Evolutionary conservation across 2,113 vertebrate genomes (phyloP).

Genomic region (Passer montanus): DNA sequence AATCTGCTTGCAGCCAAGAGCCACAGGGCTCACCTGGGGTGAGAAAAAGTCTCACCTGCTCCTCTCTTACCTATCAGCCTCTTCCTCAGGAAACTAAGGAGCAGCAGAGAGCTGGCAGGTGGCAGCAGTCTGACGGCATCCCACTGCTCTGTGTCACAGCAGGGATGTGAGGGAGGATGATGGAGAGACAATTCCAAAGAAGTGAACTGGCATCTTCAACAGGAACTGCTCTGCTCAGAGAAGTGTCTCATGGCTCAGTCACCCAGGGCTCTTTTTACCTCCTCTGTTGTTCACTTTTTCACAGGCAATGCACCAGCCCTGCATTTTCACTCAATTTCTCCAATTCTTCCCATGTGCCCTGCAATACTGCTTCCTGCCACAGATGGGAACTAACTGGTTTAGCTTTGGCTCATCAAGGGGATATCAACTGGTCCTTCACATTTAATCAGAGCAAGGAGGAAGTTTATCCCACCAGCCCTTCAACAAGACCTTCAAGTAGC

Average conservation of each 20-base stretch:
- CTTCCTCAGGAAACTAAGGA: background rate
- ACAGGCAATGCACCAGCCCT: background rate
- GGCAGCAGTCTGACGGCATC: background rate
- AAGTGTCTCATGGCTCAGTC: background rate
- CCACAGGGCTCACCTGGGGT: background rate
- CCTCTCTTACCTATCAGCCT: background rate
- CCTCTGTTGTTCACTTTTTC: background rate
- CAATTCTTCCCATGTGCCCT: background rate
- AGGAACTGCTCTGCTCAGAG: background rate
- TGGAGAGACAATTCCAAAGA: background rate
- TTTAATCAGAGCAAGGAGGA: background rate
- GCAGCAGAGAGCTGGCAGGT: background rate
- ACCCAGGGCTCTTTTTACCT: background rate
- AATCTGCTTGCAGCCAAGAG: background rate
- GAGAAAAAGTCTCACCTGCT: background rate
- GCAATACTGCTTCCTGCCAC: background rate
- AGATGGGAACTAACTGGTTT: fast-evolving
- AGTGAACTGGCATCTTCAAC: fast-evolving
- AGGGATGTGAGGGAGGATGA: background rate
- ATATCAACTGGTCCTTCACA: background rate
- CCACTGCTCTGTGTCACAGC: background rate
- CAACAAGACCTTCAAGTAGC: background rate
- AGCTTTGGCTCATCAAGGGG: background rate
- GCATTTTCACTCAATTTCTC: background rate
- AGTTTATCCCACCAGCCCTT: background rate